Percentiles rank a stretch among this genome's conserved stretches.
Evolutionary conservation across 2,113 vertebrate species (phyloP).

Genomic region (Oncorhynchus clarkii): DNA sequence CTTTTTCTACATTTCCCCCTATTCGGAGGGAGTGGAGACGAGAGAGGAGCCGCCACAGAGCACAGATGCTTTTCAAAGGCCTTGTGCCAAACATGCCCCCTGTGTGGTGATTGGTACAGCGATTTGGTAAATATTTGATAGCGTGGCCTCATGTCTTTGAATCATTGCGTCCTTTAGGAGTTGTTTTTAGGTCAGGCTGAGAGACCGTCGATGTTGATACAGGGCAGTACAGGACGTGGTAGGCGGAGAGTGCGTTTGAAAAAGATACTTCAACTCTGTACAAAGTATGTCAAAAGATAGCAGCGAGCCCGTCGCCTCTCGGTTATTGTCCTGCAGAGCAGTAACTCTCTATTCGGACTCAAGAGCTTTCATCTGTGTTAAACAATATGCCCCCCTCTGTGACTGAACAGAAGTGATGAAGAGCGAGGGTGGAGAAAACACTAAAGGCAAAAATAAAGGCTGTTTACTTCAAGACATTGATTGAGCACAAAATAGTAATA

Average conservation of each 20-base stretch:
- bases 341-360: conserved; percentile 19
- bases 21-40: conserved; percentile 27
- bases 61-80: conserved; percentile 61
- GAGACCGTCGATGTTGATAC: conserved; percentile 20
- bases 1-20: conserved; percentile 24
- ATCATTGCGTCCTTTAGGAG: conserved; percentile 44
- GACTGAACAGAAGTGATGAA: conserved; percentile 20
- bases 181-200: conserved; percentile 69
- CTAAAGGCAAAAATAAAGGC: background rate
- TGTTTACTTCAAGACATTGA: too few relatives aligned
- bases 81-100: conserved; percentile 33
- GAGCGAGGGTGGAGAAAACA: conserved; percentile 24
- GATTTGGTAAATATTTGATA: conserved; percentile 70
- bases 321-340: conserved; percentile 30
- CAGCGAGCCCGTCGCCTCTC: conserved; percentile 11
- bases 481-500: too few relatives aligned
- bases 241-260: conserved; percentile 56
- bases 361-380: conserved; percentile 52
- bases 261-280: conserved; percentile 25
- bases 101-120: conserved; percentile 43
- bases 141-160: conserved; percentile 41
- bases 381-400: conserved; percentile 49
- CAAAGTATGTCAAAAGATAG: conserved; percentile 53
- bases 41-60: conserved; percentile 14
- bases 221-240: conserved; percentile 49